phyloP scores from a whole-genome alignment of 2,113 vertebrate species.

The Columba livia region DNA sequence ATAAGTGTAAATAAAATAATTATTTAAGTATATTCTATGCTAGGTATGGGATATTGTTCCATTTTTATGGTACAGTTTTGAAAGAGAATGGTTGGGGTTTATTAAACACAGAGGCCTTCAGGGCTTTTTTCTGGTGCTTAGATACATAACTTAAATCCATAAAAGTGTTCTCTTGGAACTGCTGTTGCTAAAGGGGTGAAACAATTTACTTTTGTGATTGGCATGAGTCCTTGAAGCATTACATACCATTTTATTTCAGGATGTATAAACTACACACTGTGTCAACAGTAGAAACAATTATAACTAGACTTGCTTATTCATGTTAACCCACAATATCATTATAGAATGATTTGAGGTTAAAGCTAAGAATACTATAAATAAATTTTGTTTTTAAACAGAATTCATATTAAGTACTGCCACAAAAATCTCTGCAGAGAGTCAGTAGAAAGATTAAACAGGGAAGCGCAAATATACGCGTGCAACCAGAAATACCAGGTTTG shows the following conservation, averaged over 20 bases:
- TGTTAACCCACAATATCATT: not conserved
- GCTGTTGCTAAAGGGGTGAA: not conserved
- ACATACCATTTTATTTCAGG: conserved; percentile 20
- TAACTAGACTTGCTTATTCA: not conserved
- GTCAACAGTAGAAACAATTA: conserved; percentile 18
- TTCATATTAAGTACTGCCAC: not conserved
- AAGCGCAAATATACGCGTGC: not conserved
- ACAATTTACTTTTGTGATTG: conserved; percentile 35
- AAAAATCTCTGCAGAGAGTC: not conserved
- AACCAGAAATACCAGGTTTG: not conserved
- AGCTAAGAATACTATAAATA: not conserved
- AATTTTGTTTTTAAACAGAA: not conserved
- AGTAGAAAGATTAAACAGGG: not conserved
- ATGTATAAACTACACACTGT: not conserved
- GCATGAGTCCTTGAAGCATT: not conserved
- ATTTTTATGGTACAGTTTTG: not conserved
- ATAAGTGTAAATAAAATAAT: not conserved
- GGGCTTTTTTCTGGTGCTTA: conserved; percentile 38
- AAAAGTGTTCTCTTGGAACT: conserved; percentile 29
- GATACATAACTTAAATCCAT: conserved; percentile 17
- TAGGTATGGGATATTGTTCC: not conserved
- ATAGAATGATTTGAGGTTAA: not conserved
- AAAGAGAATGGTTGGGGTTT: conserved; percentile 10
- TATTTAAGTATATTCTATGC: not conserved
- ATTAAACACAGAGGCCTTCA: not conserved